Evolutionary conservation across 2,797 vertebrate genomes (phyloP), one percentile per base, ranked within the genome.

Genomic region (Euthynnus affinis): DNA sequence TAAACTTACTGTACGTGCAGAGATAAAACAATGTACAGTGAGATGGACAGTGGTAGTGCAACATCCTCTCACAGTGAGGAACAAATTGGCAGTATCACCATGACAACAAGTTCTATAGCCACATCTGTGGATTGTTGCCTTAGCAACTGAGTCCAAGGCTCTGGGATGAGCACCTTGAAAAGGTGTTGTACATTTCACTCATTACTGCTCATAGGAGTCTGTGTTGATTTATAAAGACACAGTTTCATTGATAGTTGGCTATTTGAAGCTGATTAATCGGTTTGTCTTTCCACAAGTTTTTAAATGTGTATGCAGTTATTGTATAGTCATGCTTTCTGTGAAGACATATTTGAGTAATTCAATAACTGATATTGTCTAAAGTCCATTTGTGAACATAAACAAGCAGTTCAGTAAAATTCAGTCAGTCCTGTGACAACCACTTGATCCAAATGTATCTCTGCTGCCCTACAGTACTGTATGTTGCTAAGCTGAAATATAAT

Each of bases 31-130:
- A 56, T 59, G 40, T 56, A 74, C 25, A 79, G 53, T 34, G 42
- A 63, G 15, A 65, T 56, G 17, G 13, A 65, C 68, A 75, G 34
- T 59, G 6, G 17, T 63, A 29, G 62, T 8, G 72, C 65, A 85
- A 73, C 61, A 75, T 84, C 59, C 42, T 85, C 51, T 80, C 27
- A 58, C 5, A 4, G 17, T 55, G 44, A 79, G 29, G 42, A 69
- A 81, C 51, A 82, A 73, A 84, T 64, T 74, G 57, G 46, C 55
- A 79, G 46, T 23, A 80, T 92, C 70, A 29, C 78, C 82, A 89
- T 89, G 87, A 89, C 87, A 92, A 92, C 89, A 78, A 75, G 81
- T 18, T 88, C 68, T 76, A 53, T 60, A 74, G 80, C 51, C 68
- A 49, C 78, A 76, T 87, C 71, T 88, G 59, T 78, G 62, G 76